These are phyloP conservation scores for Metallyticus violacea DNA, from an alignment of 2,888 invertebrate species.

Conservation along the genomic window DNA sequence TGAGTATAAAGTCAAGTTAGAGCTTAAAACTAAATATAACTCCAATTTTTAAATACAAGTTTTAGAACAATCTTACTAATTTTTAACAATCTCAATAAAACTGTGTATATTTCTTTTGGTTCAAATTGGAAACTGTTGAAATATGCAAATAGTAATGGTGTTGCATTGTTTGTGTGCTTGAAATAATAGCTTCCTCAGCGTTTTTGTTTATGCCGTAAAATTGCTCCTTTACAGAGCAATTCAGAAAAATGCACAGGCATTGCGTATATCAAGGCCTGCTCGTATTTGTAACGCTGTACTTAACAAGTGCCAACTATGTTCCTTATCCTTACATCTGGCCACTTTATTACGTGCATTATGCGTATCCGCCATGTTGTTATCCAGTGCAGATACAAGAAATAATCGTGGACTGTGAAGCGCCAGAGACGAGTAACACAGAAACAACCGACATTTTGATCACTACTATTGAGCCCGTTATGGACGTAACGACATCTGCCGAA, in stretches of 20 bases:
- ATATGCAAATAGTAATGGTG: no score
- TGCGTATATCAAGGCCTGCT: background rate
- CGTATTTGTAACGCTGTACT: background rate
- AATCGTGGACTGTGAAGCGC: background rate
- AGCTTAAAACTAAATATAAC: no score
- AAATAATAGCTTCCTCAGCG: no score
- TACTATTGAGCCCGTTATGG: background rate
- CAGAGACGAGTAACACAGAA: background rate
- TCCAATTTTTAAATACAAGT: no score
- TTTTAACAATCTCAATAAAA: no score
- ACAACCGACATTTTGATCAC: background rate
- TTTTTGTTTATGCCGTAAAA: no score
- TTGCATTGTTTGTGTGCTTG: no score
- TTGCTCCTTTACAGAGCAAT: no score
- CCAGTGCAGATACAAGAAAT: background rate
- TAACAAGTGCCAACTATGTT: background rate
- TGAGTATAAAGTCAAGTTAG: background rate
- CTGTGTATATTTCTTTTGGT: no score
- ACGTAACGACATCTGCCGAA: background rate
- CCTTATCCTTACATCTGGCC: background rate
- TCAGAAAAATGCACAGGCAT: background rate
- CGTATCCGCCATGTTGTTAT: background rate
- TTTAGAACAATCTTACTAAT: no score
- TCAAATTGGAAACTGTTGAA: no score
- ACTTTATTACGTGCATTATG: background rate